These are phyloP conservation scores for Falco rusticolus DNA, from an alignment of 2,797 vertebrate species.

Conservation along the genomic window DNA sequence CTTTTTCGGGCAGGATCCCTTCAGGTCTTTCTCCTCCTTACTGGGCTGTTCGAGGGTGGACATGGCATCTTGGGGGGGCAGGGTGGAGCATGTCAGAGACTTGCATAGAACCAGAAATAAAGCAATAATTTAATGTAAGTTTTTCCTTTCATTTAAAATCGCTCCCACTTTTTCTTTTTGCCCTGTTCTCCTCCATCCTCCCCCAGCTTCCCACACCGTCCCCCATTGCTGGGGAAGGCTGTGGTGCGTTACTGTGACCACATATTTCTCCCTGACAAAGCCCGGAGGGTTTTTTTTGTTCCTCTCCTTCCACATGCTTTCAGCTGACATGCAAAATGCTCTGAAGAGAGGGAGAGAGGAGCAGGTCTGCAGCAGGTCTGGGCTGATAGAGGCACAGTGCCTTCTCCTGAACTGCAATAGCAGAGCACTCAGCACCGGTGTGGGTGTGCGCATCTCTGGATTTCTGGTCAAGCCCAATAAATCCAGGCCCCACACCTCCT, in stretches of 20 bases:
- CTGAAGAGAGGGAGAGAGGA: not conserved
- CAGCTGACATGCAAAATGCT: not conserved
- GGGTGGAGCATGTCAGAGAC: not conserved
- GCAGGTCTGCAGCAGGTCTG: not conserved
- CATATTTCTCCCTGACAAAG: not conserved
- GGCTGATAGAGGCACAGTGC: not conserved
- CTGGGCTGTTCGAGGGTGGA: not conserved
- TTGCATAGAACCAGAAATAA: slow-evolving; percentile 56
- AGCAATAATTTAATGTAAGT: slow-evolving; percentile 67
- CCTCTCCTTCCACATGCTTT: not conserved
- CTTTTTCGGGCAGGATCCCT: slow-evolving; percentile 35
- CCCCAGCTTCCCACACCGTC: accelerated
- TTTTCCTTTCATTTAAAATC: slow-evolving; percentile 15
- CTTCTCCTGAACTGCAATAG: not conserved
- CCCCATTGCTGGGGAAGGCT: not conserved
- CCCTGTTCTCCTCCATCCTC: not conserved
- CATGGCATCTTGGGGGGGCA: not conserved
- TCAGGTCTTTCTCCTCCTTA: slow-evolving; percentile 8
- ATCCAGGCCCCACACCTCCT: not conserved
- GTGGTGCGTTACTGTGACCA: not conserved
- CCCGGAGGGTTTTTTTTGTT: not conserved
- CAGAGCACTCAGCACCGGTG: not conserved
- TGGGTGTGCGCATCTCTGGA: not conserved
- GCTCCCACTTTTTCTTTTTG: not conserved
- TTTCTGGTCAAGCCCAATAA: not conserved